Evolutionary conservation across 2,888 invertebrate species (phyloP).

Genomic region (Nemotelus pantherinus): DNA sequence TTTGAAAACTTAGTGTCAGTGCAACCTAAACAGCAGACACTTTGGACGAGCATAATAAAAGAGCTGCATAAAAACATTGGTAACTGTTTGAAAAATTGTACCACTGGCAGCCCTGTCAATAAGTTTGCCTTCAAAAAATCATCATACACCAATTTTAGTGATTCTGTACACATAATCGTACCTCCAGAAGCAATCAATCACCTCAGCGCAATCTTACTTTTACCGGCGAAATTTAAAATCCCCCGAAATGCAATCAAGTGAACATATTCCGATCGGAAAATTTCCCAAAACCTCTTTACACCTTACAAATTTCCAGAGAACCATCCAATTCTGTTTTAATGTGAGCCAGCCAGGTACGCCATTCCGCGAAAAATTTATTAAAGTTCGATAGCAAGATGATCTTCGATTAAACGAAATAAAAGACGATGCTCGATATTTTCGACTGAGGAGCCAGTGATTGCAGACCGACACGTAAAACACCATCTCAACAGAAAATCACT

Average conservation of each 20-base stretch:
- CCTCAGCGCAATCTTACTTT: not conserved
- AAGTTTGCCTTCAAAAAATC: too few species aligned
- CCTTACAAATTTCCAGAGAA: conserved; percentile 16
- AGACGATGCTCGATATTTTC: not conserved
- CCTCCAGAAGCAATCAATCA: not conserved
- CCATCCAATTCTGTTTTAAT: conserved; percentile 9
- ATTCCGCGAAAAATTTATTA: conserved; percentile 22
- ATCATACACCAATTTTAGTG: too few species aligned
- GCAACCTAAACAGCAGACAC: too few species aligned
- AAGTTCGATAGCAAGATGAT: conserved; percentile 32
- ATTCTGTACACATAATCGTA: too few species aligned
- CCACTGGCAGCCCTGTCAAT: too few species aligned
- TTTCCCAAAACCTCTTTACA: not conserved
- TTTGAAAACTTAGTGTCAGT: too few species aligned
- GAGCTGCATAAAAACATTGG: too few species aligned
- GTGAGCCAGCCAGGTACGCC: conserved; percentile 7
- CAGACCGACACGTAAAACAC: conserved; percentile 9
- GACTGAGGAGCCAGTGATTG: conserved; percentile 9
- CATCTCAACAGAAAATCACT: not conserved
- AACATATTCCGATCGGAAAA: not conserved
- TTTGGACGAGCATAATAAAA: too few species aligned
- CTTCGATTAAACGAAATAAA: not conserved
- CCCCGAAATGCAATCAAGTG: conserved; percentile 20
- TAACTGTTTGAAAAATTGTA: too few species aligned
- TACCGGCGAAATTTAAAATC: not conserved